Percentiles rank a stretch among this genome's conserved stretches.
Conservation (phyloP, 1,140 invertebrate genomes). For the Brachionus calyciflorus region DNA sequence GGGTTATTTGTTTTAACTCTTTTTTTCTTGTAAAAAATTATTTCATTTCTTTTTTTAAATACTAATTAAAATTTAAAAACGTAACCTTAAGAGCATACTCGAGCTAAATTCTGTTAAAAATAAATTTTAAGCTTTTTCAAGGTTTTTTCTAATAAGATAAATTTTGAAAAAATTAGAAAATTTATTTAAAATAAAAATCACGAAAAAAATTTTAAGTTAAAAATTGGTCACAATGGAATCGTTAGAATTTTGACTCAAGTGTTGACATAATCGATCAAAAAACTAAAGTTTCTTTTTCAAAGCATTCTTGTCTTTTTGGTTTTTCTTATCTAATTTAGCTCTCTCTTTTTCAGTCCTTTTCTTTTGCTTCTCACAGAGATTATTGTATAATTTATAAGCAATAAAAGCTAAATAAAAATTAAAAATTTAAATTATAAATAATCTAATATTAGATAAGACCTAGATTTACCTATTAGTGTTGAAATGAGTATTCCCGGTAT, state of each 20-base stretch:
- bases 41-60: too few species aligned
- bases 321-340: background rate
- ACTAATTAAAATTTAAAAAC: too few species aligned
- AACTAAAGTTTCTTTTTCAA: background rate
- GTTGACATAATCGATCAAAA: background rate
- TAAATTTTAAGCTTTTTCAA: too few species aligned
- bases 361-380: background rate
- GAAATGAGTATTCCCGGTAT: background rate
- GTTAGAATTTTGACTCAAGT: too few species aligned
- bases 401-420: constrained; percentile 5
- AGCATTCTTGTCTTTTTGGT: background rate
- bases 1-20: constrained; percentile 32
- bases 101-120: too few species aligned
- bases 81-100: too few species aligned
- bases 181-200: too few species aligned
- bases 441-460: background rate
- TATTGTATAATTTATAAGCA: constrained; percentile 3
- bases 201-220: too few species aligned
- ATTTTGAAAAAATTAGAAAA: too few species aligned
- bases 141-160: too few species aligned
- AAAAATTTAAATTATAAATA: background rate
- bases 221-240: background rate
- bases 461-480: background rate
- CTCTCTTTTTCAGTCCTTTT: constrained; percentile 3
- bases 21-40: too few species aligned